phyloP scores from a whole-genome alignment of 2,888 invertebrate species.

The Callosobruchus maculatus region DNA sequence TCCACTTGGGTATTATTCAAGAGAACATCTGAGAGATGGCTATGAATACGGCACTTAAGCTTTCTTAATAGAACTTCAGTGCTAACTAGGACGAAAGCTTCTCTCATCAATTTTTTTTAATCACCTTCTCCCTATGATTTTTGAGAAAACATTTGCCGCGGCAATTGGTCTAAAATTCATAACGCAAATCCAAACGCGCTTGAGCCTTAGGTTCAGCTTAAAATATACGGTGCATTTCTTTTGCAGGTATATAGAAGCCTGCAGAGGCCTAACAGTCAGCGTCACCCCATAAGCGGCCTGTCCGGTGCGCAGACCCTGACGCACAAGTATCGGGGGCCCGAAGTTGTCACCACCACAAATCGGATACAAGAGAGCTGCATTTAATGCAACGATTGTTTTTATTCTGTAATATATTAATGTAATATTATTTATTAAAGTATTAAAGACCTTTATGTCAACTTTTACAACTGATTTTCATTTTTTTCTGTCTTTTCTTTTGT shows the following conservation, averaged over 20 bases:
- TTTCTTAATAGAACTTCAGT: no score
- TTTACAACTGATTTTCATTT: not conserved
- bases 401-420: slow-evolving; percentile 47
- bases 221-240: no score
- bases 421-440: slow-evolving; percentile 8
- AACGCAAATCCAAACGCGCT: no score
- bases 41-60: no score
- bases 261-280: slow-evolving; percentile 47
- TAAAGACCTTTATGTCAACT: not conserved
- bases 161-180: no score
- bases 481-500: not conserved
- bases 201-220: no score
- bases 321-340: slow-evolving; percentile 76
- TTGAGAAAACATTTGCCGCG: no score
- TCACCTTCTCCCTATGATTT: no score
- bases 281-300: slow-evolving; percentile 31
- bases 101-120: no score
- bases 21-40: no score
- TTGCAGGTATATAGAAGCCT: slow-evolving; percentile 78
- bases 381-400: slow-evolving; percentile 58
- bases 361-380: slow-evolving; percentile 89
- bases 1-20: no score
- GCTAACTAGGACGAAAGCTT: no score
- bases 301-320: slow-evolving; percentile 73
- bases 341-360: slow-evolving; percentile 83